Conservation (phyloP, 2,113 vertebrate genomes). For the Pseudorhombus dupliciocellatus region DNA sequence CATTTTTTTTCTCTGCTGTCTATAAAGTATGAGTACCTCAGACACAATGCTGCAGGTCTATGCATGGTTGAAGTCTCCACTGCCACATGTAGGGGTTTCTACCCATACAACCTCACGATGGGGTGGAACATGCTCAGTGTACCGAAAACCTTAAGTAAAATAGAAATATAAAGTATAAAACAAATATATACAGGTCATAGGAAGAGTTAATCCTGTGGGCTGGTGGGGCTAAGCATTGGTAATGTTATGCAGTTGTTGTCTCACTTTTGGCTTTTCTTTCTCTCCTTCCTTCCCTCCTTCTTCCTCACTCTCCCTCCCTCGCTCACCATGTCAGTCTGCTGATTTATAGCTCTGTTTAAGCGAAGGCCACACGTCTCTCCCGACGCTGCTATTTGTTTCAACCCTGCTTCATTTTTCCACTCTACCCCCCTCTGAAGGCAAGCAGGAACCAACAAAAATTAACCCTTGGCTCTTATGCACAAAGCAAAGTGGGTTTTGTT, state of each 20-base stretch:
- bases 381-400: slow-evolving; percentile 86
- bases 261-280: slow-evolving; percentile 58
- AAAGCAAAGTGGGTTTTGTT: slow-evolving; percentile 52
- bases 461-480: slow-evolving; percentile 69
- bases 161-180: not conserved
- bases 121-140: not conserved
- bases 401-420: slow-evolving; percentile 75
- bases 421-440: slow-evolving; percentile 64
- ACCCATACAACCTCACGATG: not conserved
- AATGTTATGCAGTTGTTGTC: slow-evolving; percentile 67
- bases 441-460: slow-evolving; percentile 75
- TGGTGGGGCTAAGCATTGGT: slow-evolving; percentile 46
- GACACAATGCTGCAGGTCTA: not conserved
- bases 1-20: slow-evolving; percentile 4
- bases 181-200: slow-evolving; percentile 9
- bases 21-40: not conserved
- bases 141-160: not conserved
- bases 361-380: slow-evolving; percentile 86
- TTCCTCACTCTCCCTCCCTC: slow-evolving; percentile 14
- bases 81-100: slow-evolving; percentile 6
- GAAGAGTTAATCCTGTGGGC: slow-evolving; percentile 32
- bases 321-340: slow-evolving; percentile 66
- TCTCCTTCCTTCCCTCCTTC: slow-evolving; percentile 10
- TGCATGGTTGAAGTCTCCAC: slow-evolving; percentile 35
- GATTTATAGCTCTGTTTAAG: slow-evolving; percentile 91